These are phyloP conservation scores for Oryctes rhinoceros DNA, from an alignment of 1,140 invertebrate genomes.

Conservation along the genomic window DNA sequence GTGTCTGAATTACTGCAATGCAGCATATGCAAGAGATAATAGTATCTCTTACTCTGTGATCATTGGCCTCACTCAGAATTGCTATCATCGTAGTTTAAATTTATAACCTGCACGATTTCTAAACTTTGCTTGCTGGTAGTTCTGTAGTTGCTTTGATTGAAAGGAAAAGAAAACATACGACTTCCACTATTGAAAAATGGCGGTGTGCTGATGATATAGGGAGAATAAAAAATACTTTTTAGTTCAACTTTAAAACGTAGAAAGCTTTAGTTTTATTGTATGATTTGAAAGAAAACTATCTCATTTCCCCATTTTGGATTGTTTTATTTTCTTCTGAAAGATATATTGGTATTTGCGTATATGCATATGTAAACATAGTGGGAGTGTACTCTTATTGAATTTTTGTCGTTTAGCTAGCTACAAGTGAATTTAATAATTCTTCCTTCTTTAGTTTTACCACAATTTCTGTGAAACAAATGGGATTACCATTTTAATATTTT, in stretches of 20 bases:
- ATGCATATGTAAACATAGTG: background rate
- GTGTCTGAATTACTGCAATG: constrained; percentile 10
- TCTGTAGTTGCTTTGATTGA: background rate
- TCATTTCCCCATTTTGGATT: background rate
- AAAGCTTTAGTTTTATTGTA: background rate
- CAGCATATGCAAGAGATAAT: constrained; percentile 18
- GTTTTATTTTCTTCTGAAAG: background rate
- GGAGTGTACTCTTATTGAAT: background rate
- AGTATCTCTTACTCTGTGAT: background rate
- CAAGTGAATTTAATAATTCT: too few relatives aligned
- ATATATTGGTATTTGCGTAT: background rate
- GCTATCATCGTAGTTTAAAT: background rate
- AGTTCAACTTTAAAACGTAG: background rate
- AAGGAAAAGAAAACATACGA: background rate
- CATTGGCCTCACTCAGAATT: background rate
- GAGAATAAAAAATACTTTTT: background rate
- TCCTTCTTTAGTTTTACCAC: too few relatives aligned
- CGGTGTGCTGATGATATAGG: background rate
- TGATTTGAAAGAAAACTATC: background rate
- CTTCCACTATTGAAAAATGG: background rate
- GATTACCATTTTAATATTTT: too few relatives aligned
- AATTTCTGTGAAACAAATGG: too few relatives aligned
- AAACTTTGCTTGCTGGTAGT: background rate
- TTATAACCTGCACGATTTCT: background rate
- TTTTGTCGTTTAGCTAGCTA: too few relatives aligned